Percentiles rank a stretch among this genome's conserved stretches.
phyloP scores from a whole-genome alignment of 2,888 invertebrate genomes.

The Thera obeliscata region DNA sequence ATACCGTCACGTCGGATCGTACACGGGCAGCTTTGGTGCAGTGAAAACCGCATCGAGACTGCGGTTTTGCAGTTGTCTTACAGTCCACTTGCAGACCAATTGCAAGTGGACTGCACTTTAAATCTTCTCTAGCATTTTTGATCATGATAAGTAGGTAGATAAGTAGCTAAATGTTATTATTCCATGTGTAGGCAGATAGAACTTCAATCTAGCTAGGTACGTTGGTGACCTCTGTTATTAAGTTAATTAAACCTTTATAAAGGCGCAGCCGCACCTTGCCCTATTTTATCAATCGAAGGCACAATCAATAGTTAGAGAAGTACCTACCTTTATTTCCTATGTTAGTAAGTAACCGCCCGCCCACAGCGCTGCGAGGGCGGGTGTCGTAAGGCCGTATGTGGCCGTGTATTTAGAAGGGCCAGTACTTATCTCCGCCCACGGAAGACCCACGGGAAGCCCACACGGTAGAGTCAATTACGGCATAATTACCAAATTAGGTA shows the following conservation, averaged over 20 bases:
- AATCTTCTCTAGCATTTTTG: too few relatives aligned
- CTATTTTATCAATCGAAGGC: slow-evolving; percentile 17
- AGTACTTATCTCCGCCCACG: slow-evolving; percentile 41
- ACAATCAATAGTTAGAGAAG: not conserved
- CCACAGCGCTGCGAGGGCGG: slow-evolving; percentile 40
- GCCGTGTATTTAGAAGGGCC: slow-evolving; percentile 49
- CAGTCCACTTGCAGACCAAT: too few relatives aligned
- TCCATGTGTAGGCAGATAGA: not conserved
- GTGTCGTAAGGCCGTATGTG: slow-evolving; percentile 52
- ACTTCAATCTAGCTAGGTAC: not conserved
- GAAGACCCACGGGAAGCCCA: slow-evolving; percentile 29
- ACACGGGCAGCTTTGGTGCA: too few relatives aligned
- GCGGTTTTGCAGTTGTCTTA: too few relatives aligned
- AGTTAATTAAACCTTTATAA: too few relatives aligned
- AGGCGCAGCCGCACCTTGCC: slow-evolving; percentile 1
- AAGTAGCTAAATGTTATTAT: too few relatives aligned
- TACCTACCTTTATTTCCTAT: not conserved
- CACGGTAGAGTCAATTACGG: slow-evolving; percentile 25
- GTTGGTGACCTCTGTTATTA: not conserved
- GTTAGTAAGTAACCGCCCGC: slow-evolving; percentile 25
- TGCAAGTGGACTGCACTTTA: too few relatives aligned
- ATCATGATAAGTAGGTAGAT: too few relatives aligned
- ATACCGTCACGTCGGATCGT: too few relatives aligned
- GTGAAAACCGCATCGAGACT: too few relatives aligned
- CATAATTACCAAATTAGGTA: slow-evolving; percentile 35